These are phyloP conservation scores for Amphipyra tragopoginis DNA, from an alignment of 2,888 invertebrate genomes.

Conservation along the genomic window DNA sequence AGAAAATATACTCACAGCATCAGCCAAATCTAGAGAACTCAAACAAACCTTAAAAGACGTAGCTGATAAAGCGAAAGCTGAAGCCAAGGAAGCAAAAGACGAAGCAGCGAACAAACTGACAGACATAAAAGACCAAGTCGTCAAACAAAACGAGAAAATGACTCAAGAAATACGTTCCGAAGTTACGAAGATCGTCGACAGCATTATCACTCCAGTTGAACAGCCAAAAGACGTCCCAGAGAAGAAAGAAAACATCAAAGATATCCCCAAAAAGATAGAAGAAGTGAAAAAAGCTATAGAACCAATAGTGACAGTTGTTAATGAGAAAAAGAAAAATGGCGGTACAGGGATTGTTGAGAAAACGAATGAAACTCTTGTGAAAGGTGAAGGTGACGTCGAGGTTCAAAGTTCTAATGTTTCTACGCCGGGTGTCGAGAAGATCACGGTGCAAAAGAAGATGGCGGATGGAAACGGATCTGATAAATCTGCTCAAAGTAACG, in stretches of 20 bases:
- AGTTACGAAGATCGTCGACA: slow-evolving; percentile 83
- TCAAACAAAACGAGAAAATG: slow-evolving; percentile 74
- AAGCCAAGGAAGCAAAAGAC: slow-evolving; percentile 71
- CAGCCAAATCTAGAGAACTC: slow-evolving; percentile 70
- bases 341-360: slow-evolving; percentile 71
- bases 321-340: slow-evolving; percentile 77
- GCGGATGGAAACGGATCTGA: slow-evolving; percentile 78
- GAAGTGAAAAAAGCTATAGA: slow-evolving; percentile 76
- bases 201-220: slow-evolving; percentile 86
- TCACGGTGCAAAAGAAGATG: slow-evolving; percentile 69
- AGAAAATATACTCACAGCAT: slow-evolving; percentile 80
- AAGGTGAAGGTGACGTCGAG: slow-evolving; percentile 90
- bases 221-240: slow-evolving; percentile 73
- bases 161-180: slow-evolving; percentile 79
- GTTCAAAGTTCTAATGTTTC: slow-evolving; percentile 90
- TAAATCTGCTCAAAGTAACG: slow-evolving; percentile 82
- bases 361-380: slow-evolving; percentile 85
- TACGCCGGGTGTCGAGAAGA: slow-evolving; percentile 75
- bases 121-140: slow-evolving; percentile 73
- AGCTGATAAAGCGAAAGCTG: slow-evolving; percentile 73
- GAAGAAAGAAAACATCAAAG: slow-evolving; percentile 65
- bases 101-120: slow-evolving; percentile 69
- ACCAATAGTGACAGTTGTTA: slow-evolving; percentile 82
- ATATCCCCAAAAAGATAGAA: slow-evolving; percentile 43
- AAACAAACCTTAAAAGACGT: slow-evolving; percentile 71